A percentile compares a stretch with the other conserved stretches of the same genome.
Evolutionary conservation across 2,888 invertebrate species (phyloP).

Genomic region (Apamea anceps): DNA sequence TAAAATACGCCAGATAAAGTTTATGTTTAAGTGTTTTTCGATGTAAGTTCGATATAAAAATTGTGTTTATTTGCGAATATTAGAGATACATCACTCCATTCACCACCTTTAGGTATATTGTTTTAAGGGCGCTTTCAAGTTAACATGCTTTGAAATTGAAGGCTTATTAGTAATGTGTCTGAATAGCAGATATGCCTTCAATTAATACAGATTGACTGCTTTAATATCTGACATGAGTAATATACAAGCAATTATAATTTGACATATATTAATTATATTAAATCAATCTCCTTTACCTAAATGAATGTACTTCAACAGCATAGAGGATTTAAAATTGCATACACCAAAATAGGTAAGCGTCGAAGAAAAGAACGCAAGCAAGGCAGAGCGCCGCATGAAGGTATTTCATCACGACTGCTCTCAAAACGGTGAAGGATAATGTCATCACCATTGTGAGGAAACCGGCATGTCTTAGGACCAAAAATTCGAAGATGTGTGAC

Average conservation of each 20-base stretch:
- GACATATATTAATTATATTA: slow-evolving; percentile 14
- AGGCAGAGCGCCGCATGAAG: no score
- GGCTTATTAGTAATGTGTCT: slow-evolving; percentile 9
- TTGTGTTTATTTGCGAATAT: not conserved
- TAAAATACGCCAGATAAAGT: slow-evolving; percentile 7
- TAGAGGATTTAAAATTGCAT: no score
- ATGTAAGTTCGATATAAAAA: not conserved
- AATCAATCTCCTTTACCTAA: not conserved
- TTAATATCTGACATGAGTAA: slow-evolving; percentile 1
- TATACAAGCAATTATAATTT: slow-evolving; percentile 6
- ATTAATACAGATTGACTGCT: not conserved
- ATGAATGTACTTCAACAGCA: no score
- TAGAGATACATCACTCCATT: not conserved
- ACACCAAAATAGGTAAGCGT: no score
- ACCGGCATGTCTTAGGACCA: no score
- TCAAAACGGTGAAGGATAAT: no score
- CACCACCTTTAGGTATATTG: not conserved
- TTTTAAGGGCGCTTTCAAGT: not conserved
- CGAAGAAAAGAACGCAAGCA: no score
- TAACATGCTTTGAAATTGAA: not conserved
- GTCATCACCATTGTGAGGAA: no score
- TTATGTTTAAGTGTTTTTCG: slow-evolving; percentile 5
- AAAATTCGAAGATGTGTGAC: no score
- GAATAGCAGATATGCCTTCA: not conserved
- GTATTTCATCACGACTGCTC: no score